A percentile compares a stretch with the other conserved stretches of the same genome.
These are phyloP conservation scores for Synanthedon formicaeformis DNA, from an alignment of 2,888 invertebrate species.

Conservation along the genomic window DNA sequence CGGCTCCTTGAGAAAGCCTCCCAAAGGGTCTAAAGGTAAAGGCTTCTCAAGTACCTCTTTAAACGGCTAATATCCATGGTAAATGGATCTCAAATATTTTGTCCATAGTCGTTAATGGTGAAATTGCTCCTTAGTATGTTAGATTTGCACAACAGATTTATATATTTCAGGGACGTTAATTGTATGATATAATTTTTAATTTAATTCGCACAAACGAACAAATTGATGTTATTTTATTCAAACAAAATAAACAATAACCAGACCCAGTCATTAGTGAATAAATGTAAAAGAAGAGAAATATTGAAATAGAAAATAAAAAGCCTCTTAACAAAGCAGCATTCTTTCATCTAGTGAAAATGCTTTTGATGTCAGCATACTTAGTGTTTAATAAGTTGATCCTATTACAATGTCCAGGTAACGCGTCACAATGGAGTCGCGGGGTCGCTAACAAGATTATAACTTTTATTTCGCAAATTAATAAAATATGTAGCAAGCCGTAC, in stretches of 20 bases:
- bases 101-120: slow-evolving; percentile 34
- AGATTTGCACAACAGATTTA: too few species aligned
- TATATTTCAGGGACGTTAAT: too few species aligned
- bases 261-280: slow-evolving; percentile 3
- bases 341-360: slow-evolving; percentile 46
- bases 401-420: slow-evolving; percentile 68
- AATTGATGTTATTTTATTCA: too few species aligned
- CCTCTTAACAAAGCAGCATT: slow-evolving; percentile 58
- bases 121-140: slow-evolving; percentile 21
- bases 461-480: slow-evolving; percentile 67
- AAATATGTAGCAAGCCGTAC: slow-evolving; percentile 46
- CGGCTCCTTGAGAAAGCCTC: slow-evolving; percentile 57
- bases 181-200: too few species aligned
- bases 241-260: too few species aligned
- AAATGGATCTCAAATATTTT: slow-evolving; percentile 66
- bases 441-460: slow-evolving; percentile 68
- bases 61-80: slow-evolving; percentile 64
- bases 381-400: slow-evolving; percentile 71
- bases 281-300: slow-evolving; percentile 16
- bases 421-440: slow-evolving; percentile 49
- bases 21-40: slow-evolving; percentile 62
- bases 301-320: slow-evolving; percentile 29
- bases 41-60: slow-evolving; percentile 66
- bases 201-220: too few species aligned
- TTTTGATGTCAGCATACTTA: slow-evolving; percentile 69